These are phyloP conservation scores for Psephotus haematonotus DNA, from an alignment of 2,113 vertebrate species.

Conservation along the genomic window DNA sequence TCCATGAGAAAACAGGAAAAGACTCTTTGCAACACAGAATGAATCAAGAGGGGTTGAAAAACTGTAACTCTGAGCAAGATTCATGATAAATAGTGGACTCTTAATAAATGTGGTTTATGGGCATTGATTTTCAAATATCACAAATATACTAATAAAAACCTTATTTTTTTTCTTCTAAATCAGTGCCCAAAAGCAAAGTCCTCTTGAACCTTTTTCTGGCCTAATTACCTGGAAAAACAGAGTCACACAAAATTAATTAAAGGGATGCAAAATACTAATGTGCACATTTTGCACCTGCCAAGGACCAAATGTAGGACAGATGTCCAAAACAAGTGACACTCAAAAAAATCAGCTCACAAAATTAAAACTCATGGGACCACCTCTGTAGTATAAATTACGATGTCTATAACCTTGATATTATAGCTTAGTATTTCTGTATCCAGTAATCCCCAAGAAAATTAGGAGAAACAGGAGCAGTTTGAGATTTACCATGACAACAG, in stretches of 20 bases:
- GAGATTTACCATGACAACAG: not conserved
- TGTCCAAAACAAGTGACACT: not conserved
- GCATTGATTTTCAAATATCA: not conserved
- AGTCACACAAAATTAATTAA: not conserved
- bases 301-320: slow-evolving; percentile 50
- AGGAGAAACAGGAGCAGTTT: not conserved
- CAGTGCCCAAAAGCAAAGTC: not conserved
- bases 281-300: slow-evolving; percentile 33
- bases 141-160: not conserved
- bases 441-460: not conserved
- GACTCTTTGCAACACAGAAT: not conserved
- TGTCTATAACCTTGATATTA: not conserved
- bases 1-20: not conserved
- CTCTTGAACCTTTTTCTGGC: not conserved
- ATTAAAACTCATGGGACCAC: not conserved
- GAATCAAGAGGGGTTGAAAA: not conserved
- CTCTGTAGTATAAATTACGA: not conserved
- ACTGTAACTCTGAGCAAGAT: not conserved
- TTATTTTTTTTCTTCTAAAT: not conserved
- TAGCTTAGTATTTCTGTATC: not conserved
- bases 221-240: not conserved
- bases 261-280: not conserved
- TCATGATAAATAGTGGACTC: not conserved
- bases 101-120: not conserved
- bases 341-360: slow-evolving; percentile 10